phyloP scores from a whole-genome alignment of 2,888 invertebrate genomes.

The Phymatocera aterrima region DNA sequence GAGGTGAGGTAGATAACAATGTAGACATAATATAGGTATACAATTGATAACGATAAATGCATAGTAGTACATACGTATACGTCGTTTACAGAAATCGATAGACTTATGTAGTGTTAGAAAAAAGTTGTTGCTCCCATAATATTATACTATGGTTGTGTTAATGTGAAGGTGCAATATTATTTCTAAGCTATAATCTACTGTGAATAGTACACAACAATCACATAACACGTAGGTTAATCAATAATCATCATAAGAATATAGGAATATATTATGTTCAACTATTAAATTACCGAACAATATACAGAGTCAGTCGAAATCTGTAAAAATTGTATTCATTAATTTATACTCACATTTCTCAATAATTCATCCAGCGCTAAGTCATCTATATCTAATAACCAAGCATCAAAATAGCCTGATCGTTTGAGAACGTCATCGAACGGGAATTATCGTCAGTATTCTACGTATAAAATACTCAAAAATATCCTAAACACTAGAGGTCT shows the following conservation, averaged over 20 bases:
- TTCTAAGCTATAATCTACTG: conserved; percentile 28
- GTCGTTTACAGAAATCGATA: conserved; percentile 52
- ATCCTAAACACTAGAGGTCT: not conserved
- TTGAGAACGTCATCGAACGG: not conserved
- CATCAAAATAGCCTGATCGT: not conserved
- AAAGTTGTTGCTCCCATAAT: conserved; percentile 78
- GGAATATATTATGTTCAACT: not conserved
- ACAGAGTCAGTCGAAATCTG: not conserved
- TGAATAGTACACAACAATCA: conserved; percentile 24
- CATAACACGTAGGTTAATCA: conserved; percentile 3
- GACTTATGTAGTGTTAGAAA: conserved; percentile 47
- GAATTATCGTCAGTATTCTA: not conserved
- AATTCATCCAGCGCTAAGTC: conserved; percentile 3
- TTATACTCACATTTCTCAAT: not conserved
- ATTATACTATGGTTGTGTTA: conserved; percentile 72
- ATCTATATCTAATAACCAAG: not conserved
- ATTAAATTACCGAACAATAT: not conserved
- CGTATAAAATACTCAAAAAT: not conserved
- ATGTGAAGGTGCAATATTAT: conserved; percentile 60
- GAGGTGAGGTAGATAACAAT: conserved; percentile 8
- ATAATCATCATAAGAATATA: not conserved
- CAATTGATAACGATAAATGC: too few relatives aligned
- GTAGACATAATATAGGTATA: conserved; percentile 52
- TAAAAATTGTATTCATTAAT: not conserved
- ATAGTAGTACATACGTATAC: conserved; percentile 46